phyloP scores from a whole-genome alignment of 2,888 invertebrate species.

The Aporophyla lueneburgensis region DNA sequence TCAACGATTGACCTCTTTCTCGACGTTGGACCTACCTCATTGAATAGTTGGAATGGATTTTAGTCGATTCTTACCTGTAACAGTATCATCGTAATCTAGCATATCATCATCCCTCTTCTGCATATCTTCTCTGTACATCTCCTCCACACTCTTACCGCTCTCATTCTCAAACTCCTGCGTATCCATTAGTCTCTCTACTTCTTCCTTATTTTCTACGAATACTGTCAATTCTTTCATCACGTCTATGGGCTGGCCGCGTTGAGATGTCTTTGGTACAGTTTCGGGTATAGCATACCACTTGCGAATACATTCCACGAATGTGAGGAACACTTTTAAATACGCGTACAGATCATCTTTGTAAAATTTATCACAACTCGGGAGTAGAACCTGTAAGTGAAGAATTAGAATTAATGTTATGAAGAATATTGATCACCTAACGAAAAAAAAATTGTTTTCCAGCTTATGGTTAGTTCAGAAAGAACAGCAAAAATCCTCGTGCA shows the following conservation, averaged over 20 bases:
- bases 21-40: too few species aligned
- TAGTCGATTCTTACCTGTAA: constrained; percentile 72
- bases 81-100: constrained; percentile 82
- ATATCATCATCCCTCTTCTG: constrained; percentile 79
- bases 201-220: constrained; percentile 79
- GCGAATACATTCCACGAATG: constrained; percentile 92
- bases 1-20: too few species aligned
- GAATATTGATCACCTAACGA: too few species aligned
- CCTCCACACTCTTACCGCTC: constrained; percentile 83
- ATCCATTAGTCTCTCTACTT: constrained; percentile 78
- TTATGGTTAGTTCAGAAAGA: neutral
- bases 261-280: constrained; percentile 14
- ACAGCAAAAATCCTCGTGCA: too few species aligned
- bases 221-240: constrained; percentile 82
- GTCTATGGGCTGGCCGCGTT: constrained; percentile 63
- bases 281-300: constrained; percentile 85
- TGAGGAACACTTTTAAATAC: constrained; percentile 93
- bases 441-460: neutral
- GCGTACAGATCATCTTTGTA: constrained; percentile 91
- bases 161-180: constrained; percentile 80
- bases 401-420: neutral
- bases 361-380: constrained; percentile 91
- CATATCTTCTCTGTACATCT: constrained; percentile 89
- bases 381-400: constrained; percentile 77
- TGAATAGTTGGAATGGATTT: neutral